Base-by-base conservation (phyloP, 2,113 vertebrate species). In the Tychaedon coryphoeus region DNA sequence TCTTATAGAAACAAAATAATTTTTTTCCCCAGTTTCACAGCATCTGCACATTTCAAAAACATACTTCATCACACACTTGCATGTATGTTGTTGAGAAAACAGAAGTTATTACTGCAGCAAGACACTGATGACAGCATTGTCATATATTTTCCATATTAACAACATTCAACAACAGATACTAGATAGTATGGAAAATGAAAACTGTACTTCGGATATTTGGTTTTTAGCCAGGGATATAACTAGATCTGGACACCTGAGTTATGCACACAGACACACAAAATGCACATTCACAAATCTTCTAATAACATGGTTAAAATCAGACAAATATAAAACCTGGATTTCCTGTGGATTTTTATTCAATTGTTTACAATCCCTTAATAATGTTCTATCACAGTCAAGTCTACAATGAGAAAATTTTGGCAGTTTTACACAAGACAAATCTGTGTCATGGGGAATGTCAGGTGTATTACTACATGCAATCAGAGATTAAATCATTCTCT, bases 271-370 rank as follows among this genome's bases (percentile, higher is more conserved):
- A 60, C 38, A 25, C 4, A 43, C 9, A 5, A 38, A 67, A 74
- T 36, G n/a, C 0, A 0, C 6, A 33, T 64, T 78, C 45, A 64
- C 26, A 22, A 31, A 8, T 23, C n/a, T 56, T 78, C 6, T 20
- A 78, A 40, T 50, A 40, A 53, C 5, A 48, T 14, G 9, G 16
- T 73, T 50, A 66, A 79, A 34, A 60, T 19, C 61, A 53, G 17
- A 56, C 4, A 50, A 83, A 73, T 5, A 54, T 3, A 60, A 60
- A 43, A 29, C 3, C 3, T 42, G 5, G 4, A n/a, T 85, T 87
- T 77, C 33, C 36, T 64, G 5, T n/a, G 26, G 9, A n/a, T 81
- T 90, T 65, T 69, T 92, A 40, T 45, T 84, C 31, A 60, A 4
- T 20, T 33, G 4, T 48, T 73, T 53, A 33, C 20, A 34, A 53